These are phyloP conservation scores for Ceyx cyanopectus DNA, from an alignment of 2,113 vertebrate species.

Conservation along the genomic window DNA sequence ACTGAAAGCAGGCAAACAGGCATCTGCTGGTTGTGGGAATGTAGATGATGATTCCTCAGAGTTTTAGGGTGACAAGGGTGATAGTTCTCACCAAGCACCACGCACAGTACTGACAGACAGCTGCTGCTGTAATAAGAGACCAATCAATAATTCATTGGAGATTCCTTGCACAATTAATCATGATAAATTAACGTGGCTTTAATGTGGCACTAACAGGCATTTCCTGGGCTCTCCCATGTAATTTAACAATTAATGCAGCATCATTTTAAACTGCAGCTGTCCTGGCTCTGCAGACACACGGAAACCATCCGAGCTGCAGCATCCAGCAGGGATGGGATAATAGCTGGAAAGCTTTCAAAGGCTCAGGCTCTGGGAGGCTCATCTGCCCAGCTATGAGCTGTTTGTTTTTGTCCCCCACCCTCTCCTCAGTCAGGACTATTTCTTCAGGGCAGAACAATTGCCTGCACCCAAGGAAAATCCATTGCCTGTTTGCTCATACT, in stretches of 20 bases:
- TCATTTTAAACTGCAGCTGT: conserved; percentile 1
- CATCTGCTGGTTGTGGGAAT: not conserved
- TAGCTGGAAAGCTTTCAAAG: not conserved
- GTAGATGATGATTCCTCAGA: not conserved
- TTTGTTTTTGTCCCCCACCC: not conserved
- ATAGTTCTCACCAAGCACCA: conserved; percentile 11
- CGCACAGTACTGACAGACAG: conserved; percentile 19
- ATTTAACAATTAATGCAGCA: not conserved
- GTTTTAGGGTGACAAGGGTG: not conserved
- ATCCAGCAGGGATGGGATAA: not conserved
- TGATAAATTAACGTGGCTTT: conserved; percentile 34
- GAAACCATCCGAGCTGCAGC: not conserved
- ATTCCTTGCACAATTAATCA: conserved; percentile 26
- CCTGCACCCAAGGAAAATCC: not conserved
- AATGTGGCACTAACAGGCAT: conserved; percentile 26
- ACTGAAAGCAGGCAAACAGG: not conserved
- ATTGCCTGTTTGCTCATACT: rapidly evolving
- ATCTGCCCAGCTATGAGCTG: not conserved
- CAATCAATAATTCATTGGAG: conserved; percentile 51
- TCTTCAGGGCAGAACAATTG: not conserved
- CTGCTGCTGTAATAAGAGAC: conserved; percentile 34
- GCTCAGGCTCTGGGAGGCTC: not conserved
- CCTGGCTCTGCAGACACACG: not conserved
- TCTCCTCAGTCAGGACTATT: not conserved
- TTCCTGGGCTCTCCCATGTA: conserved; percentile 9